Percentiles rank a stretch among this genome's conserved stretches.
Evolutionary conservation across 2,888 invertebrate genomes (phyloP).

Genomic region (Ellobium chinense): DNA sequence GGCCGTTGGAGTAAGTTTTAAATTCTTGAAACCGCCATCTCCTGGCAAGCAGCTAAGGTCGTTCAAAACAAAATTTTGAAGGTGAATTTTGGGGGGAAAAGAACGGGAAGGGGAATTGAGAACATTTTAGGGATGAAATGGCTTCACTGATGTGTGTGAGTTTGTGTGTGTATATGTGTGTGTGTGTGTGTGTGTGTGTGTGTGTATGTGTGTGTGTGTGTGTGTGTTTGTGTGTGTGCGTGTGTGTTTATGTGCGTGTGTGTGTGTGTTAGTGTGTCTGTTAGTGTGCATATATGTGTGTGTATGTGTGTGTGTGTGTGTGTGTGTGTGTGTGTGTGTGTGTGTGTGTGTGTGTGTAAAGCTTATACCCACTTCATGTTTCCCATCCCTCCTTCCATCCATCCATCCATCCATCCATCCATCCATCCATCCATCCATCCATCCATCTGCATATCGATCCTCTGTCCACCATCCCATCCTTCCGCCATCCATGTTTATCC

Average conservation of each 20-base stretch:
- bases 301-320: neutral
- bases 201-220: neutral
- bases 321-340: slow-evolving; percentile 5
- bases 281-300: neutral
- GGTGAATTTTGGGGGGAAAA: too few relatives aligned
- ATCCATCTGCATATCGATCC: neutral
- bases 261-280: neutral
- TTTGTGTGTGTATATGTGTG: neutral
- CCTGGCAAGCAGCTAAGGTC: too few relatives aligned
- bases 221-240: neutral
- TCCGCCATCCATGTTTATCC: too few relatives aligned
- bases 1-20: too few relatives aligned
- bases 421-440: neutral
- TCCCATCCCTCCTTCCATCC: neutral
- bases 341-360: slow-evolving; percentile 9
- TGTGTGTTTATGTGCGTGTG: neutral
- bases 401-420: neutral
- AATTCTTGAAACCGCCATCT: too few relatives aligned
- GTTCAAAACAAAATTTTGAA: too few relatives aligned
- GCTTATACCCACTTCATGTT: too few relatives aligned
- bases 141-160: too few relatives aligned
- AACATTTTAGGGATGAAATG: too few relatives aligned
- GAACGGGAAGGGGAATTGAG: too few relatives aligned
- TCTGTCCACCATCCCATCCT: too few relatives aligned
- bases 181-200: neutral